Evolutionary conservation across 1,140 invertebrate genomes (phyloP).

Genomic region (Sitobion miscanthi): DNA sequence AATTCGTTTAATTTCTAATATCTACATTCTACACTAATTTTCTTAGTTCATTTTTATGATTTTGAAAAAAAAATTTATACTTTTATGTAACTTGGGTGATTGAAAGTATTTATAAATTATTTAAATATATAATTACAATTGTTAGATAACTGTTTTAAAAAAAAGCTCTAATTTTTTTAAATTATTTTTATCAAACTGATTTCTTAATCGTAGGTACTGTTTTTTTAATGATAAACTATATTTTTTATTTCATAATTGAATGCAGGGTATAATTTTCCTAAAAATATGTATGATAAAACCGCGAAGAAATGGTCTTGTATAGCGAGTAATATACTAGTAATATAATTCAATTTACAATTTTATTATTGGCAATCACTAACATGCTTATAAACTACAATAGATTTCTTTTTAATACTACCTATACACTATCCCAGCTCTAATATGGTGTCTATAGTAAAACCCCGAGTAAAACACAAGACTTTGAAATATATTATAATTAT

Average conservation of each 20-base stretch:
- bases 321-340: not conserved
- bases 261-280: not conserved
- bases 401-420: not conserved
- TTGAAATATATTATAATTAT: not conserved
- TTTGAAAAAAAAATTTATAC: too few relatives aligned
- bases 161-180: not conserved
- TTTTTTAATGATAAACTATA: not conserved
- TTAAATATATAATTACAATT: not conserved
- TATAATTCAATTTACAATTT: not conserved
- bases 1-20: too few relatives aligned
- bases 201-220: not conserved
- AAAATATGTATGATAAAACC: not conserved
- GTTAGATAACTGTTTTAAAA: not conserved
- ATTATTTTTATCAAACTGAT: not conserved
- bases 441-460: not conserved
- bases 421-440: not conserved
- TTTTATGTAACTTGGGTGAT: too few relatives aligned
- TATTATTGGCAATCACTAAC: not conserved
- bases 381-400: not conserved
- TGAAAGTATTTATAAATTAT: not conserved
- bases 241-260: not conserved
- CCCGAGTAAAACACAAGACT: not conserved
- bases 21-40: too few relatives aligned
- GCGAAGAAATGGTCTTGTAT: not conserved
- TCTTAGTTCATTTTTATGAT: too few relatives aligned